A percentile compares a stretch with the other conserved stretches of the same genome.
Conservation (phyloP, 1,140 invertebrate genomes). For the Xylocopa sonorina region DNA sequence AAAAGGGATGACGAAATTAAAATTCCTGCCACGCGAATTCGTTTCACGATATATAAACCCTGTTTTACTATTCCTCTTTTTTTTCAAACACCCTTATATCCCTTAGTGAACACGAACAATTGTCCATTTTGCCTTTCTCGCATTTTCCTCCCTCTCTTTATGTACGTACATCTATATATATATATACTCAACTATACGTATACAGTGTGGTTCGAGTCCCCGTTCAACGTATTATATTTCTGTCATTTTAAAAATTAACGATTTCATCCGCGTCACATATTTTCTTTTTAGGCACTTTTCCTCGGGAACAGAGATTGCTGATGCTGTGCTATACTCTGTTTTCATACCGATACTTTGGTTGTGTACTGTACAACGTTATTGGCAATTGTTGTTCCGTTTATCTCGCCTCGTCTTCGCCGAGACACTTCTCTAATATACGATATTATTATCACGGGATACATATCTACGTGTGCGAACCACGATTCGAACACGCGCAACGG, state of each 20-base stretch:
- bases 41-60: not conserved
- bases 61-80: not conserved
- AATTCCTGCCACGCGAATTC: not conserved
- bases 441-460: not conserved
- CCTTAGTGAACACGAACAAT: not conserved
- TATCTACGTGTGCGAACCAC: not conserved
- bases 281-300: constrained; percentile 61
- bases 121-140: not conserved
- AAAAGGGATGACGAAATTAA: not conserved
- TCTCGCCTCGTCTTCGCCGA: not conserved
- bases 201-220: constrained; percentile 12
- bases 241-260: constrained; percentile 58
- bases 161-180: constrained; percentile 15
- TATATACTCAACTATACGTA: constrained; percentile 24
- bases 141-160: not conserved
- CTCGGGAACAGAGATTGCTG: constrained; percentile 49
- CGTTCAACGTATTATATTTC: constrained; percentile 24
- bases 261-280: constrained; percentile 20
- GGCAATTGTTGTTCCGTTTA: not conserved
- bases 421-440: not conserved
- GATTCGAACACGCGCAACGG: not conserved
- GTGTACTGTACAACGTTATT: constrained; percentile 51
- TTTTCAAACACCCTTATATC: not conserved
- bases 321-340: constrained; percentile 23
- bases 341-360: constrained; percentile 63